Evolutionary conservation across 2,113 vertebrate species (phyloP).

Genomic region (Siniperca chuatsi): DNA sequence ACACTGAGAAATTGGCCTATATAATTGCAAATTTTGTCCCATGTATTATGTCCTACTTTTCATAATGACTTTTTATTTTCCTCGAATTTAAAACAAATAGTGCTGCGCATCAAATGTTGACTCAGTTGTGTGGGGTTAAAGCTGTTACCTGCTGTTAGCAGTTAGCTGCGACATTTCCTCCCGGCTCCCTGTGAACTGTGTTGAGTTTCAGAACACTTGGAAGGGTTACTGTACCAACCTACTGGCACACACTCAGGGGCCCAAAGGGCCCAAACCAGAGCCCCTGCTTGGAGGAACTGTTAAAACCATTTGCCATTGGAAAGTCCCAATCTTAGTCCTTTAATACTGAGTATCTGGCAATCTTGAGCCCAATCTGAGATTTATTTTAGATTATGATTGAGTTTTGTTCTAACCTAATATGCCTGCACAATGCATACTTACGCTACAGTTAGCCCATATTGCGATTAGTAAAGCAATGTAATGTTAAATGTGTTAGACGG

Average conservation of each 20-base stretch:
- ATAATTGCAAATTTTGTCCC: no score
- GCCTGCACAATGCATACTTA: no score
- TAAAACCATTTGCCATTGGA: background rate
- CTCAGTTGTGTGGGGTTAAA: background rate
- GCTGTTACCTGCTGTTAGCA: background rate
- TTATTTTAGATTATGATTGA: no score
- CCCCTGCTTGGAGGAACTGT: background rate
- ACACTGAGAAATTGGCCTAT: no score
- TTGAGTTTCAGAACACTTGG: background rate
- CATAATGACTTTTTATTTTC: background rate
- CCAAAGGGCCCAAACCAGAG: no score
- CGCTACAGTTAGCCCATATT: no score
- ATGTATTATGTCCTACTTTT: background rate
- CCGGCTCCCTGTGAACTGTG: background rate
- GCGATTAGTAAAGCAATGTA: no score
- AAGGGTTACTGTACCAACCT: background rate
- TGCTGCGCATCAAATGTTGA: background rate
- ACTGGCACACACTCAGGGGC: background rate
- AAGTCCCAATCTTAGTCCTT: no score
- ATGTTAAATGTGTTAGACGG: no score
- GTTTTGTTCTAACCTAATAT: no score
- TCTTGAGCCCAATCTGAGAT: no score
- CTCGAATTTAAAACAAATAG: background rate
- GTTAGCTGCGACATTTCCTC: background rate
- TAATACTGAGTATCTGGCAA: no score